Conservation (phyloP, 1,140 invertebrate species). For the Arctopsyche grandis region DNA sequence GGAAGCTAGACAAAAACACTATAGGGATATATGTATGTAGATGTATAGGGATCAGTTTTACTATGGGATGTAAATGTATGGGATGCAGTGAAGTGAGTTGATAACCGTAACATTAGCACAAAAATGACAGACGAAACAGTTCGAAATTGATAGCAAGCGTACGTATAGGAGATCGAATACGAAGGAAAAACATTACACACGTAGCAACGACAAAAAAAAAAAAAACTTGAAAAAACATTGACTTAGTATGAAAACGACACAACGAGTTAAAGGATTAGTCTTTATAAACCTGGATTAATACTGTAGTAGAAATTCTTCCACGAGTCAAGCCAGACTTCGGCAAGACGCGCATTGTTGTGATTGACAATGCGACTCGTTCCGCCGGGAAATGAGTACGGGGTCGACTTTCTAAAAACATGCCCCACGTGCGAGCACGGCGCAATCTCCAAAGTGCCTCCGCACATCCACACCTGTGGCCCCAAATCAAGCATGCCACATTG, state of each 20-base stretch:
- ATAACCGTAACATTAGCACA: too few relatives aligned
- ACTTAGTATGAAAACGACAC: not conserved
- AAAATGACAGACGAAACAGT: too few relatives aligned
- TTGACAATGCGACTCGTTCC: slow-evolving; percentile 98
- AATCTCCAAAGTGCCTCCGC: slow-evolving; percentile 92
- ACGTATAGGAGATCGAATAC: too few relatives aligned
- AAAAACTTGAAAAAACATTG: too few relatives aligned
- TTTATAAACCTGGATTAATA: slow-evolving; percentile 88
- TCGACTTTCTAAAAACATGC: slow-evolving; percentile 98
- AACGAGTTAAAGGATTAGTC: slow-evolving; percentile 45
- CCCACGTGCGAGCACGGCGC: slow-evolving; percentile 92
- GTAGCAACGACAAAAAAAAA: too few relatives aligned
- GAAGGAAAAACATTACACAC: too few relatives aligned
- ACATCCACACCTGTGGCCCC: slow-evolving; percentile 91
- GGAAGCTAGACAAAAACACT: too few relatives aligned
- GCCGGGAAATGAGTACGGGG: slow-evolving; percentile 98
- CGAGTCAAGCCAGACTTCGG: slow-evolving; percentile 97
- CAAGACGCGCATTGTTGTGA: slow-evolving; percentile 96
- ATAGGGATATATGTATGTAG: too few relatives aligned
- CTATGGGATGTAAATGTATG: too few relatives aligned
- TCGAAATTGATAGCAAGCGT: too few relatives aligned
- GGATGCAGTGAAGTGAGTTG: too few relatives aligned
- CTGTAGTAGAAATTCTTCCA: slow-evolving; percentile 99
- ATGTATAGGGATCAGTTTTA: too few relatives aligned
- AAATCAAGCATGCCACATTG: slow-evolving; percentile 47